A percentile compares a stretch with the other conserved stretches of the same genome.
Evolutionary conservation across 2,888 invertebrate species (phyloP).

Genomic region (Ceraclea dissimilis): DNA sequence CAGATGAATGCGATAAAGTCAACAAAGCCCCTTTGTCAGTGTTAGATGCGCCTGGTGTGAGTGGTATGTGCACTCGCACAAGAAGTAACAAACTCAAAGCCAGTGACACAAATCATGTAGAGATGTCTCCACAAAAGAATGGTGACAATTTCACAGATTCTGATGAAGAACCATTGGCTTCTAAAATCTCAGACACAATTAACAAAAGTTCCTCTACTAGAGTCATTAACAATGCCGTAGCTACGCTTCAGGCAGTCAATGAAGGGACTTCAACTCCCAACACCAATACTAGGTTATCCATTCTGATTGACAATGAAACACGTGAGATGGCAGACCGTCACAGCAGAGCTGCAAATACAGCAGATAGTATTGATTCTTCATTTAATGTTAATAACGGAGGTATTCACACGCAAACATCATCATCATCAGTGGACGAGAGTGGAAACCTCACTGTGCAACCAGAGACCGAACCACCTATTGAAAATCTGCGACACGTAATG

Average conservation of each 20-base stretch:
- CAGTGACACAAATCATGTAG: not conserved
- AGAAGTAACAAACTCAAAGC: not conserved
- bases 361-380: not conserved
- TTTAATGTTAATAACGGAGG: not conserved
- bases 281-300: conserved; percentile 6
- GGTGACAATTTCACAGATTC: conserved; percentile 47
- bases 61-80: not conserved
- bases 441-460: not conserved
- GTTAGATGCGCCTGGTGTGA: not conserved
- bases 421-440: not conserved
- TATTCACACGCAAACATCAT: not conserved
- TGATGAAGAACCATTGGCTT: conserved; percentile 57
- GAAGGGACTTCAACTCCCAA: not conserved
- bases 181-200: conserved; percentile 35
- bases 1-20: too few relatives aligned
- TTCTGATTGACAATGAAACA: conserved; percentile 12
- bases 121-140: not conserved
- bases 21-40: not conserved
- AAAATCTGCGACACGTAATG: not conserved
- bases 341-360: conserved; percentile 29
- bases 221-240: conserved; percentile 3
- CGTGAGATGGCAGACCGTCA: conserved; percentile 7
- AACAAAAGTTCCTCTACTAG: conserved; percentile 2
- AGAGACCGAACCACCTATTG: not conserved
- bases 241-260: not conserved